Base-by-base conservation (phyloP, 2,797 vertebrate species). In the Galaxias olidus region DNA sequence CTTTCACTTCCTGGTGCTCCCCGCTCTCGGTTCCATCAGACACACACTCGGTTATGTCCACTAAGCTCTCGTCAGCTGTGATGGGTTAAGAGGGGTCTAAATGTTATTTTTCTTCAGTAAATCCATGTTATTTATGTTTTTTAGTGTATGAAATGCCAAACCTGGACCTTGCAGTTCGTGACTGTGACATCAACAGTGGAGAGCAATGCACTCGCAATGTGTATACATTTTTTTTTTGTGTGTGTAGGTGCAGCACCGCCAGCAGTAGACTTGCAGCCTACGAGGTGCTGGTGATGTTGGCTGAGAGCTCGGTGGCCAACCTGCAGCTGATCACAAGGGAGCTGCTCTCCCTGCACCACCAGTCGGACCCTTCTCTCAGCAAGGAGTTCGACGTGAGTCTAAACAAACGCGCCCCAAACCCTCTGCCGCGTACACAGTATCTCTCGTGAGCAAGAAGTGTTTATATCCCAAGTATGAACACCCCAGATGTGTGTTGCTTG, bases 271-370 rank as follows among this genome's bases (percentile, higher is more conserved):
- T 99, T 80, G 98, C 98, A 67, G 98, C 98, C 30, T 99, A 98
- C 45, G 98, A 99, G 85, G 98, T 99, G 65, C 89, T 99, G 74
- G 96, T 99, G 59, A 99, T 99, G 96, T 76, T 99, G 78, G 95
- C 96, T 12, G 96, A 98, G 84, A 98, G 97, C 80, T 99, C 96
- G 1, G 91, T 96, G 69, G 89, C 92, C 67, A 99, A 99, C 79
- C 93, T 99, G 53, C 94, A 93, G 69, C 95, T 99, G 58, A 97
- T 99, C 82, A 95, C 93, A 30, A 94, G 81, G 81, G 96, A 99
- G 78, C 89, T 99, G 8, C 90, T 98, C 72, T 97, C 95, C 56
- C 97, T 99, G 97, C 98, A 99, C 86, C 98, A 99, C 84, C 97
- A 99, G 64, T 90, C 92, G 0, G 97, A 99, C 75, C 94, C 95